Base-by-base conservation (phyloP, 2,113 vertebrate species). In the Aegotheles bennettii region DNA sequence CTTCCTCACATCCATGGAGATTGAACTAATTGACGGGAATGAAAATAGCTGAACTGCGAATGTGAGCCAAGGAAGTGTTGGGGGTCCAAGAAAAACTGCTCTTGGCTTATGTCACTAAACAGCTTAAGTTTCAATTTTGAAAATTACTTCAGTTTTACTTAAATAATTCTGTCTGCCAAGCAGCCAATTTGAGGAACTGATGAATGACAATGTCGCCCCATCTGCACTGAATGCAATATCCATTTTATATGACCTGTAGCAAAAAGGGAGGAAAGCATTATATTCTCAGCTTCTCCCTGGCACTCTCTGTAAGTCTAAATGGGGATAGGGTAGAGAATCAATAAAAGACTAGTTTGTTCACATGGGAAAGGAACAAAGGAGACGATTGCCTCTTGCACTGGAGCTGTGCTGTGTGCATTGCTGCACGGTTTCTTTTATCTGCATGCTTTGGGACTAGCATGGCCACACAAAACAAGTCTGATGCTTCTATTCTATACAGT, bases 111-210 rank as follows among this genome's bases (percentile, higher is more conserved):
- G 89, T 35, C 87, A 79, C 95, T 90, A 77, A 96, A 94, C 80
- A 96, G 97, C 95, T 98, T 97, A 97, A 96, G 89, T 97, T 98
- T 97, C 96, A 91, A 95, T 97, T 97, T 96, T 90, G 95, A 96
- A 97, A 97, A 97, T 97, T 85, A 96, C 96, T 97, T 97, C 83
- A 70, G 92, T 96, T 98, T 97, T 97, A 94, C 91, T 97, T 97
- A 95, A 97, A 97, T 95, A 96, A 93, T 97, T 95, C 90, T 95
- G 79, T 87, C 83, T 97, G 95, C 96, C 96, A 97, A 96, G 94
- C 84, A 96, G 92, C 93, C 95, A 96, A 45, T 96, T 97, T 95
- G 90, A 90, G 92, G 95, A 97, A 93, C 70, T 90, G 95, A 95
- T 92, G 93, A 86, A 89, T 94, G 96, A 89, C 94, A 87, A 91